These are phyloP conservation scores for Laterallus jamaicensis DNA, from an alignment of 2,113 vertebrate species.

Conservation along the genomic window DNA sequence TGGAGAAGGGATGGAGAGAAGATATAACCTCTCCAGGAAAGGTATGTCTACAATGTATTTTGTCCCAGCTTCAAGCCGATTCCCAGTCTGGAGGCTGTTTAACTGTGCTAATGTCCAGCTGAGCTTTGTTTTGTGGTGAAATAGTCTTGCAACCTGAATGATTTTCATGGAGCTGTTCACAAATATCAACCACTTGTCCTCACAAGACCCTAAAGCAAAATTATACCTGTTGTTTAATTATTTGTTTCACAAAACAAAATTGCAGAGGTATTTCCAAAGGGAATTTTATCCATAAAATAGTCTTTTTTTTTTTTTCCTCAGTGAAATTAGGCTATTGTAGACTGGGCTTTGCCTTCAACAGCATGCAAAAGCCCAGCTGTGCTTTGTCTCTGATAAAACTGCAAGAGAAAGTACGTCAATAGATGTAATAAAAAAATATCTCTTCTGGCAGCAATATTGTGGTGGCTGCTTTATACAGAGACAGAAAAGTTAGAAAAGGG, in stretches of 20 bases:
- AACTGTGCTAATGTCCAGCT: too few species aligned
- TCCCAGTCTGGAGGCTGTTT: not conserved
- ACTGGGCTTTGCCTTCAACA: not conserved
- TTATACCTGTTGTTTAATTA: conserved; percentile 11
- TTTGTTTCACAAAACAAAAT: conserved; percentile 4
- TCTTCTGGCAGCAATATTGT: conserved; percentile 6
- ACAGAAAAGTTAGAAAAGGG: not conserved
- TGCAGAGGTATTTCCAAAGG: not conserved
- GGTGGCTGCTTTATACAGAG: not conserved
- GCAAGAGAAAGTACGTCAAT: not conserved
- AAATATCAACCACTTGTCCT: not conserved
- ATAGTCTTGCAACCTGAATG: not conserved
- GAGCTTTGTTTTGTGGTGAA: not conserved
- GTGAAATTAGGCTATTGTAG: not conserved
- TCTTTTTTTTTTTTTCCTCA: not conserved
- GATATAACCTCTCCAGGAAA: not conserved
- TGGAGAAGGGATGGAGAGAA: not conserved
- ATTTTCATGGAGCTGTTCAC: not conserved
- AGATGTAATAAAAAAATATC: not conserved
- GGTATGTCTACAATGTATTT: not conserved
- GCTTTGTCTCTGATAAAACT: conserved; percentile 38
- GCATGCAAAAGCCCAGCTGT: not conserved
- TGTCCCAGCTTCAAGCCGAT: not conserved
- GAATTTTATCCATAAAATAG: not conserved
- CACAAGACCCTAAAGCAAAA: not conserved